Evolutionary conservation across 2,888 invertebrate species (phyloP).

Genomic region (Gisinianus flammeolus): DNA sequence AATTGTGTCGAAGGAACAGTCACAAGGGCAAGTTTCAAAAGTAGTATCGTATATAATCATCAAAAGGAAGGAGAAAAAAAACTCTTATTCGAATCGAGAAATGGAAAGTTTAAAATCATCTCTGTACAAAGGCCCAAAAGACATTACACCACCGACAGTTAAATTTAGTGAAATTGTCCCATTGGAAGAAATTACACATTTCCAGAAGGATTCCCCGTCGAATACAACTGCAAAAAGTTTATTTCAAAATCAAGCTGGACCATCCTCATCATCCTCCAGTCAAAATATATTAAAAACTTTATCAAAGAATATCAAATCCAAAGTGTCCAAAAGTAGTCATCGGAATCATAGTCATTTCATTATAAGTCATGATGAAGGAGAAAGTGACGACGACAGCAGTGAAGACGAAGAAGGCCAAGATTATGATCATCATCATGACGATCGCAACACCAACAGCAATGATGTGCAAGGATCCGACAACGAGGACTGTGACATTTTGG

Average conservation of each 20-base stretch:
- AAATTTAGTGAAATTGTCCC: constrained; percentile 17
- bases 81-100: too few species aligned
- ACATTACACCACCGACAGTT: background rate
- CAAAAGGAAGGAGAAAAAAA: too few species aligned
- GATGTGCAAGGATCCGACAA: background rate
- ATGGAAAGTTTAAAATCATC: too few species aligned
- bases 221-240: background rate
- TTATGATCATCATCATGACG: too few species aligned
- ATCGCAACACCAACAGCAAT: too few species aligned
- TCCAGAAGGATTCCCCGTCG: too few species aligned
- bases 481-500: constrained; percentile 23
- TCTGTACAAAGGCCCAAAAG: too few species aligned
- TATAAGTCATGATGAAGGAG: constrained; percentile 8
- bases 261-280: background rate
- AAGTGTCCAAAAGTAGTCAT: background rate
- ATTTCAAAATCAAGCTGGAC: background rate
- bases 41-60: too few species aligned
- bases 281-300: background rate
- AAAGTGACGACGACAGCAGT: constrained; percentile 6
- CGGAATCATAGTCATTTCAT: background rate
- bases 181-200: constrained; percentile 20
- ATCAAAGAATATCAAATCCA: background rate
- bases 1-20: too few species aligned
- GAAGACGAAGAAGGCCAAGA: background rate
- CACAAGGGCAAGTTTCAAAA: too few species aligned